Evolutionary conservation across 2,888 invertebrate genomes (phyloP), one percentile per base, ranked within the genome.

Genomic region (Orgyia antiqua): DNA sequence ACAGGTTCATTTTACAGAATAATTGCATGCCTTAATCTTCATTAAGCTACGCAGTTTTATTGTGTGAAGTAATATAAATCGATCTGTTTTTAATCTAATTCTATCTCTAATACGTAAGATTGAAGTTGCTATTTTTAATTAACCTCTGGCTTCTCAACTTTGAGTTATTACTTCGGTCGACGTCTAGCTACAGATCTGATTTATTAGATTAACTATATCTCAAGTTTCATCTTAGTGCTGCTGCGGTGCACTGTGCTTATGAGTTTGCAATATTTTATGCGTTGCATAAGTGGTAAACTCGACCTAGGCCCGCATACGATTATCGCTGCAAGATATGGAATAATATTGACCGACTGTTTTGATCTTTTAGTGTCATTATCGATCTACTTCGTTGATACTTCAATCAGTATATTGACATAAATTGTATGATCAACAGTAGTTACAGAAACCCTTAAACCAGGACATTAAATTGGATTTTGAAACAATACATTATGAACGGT

Each of bases 51-150:
- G 7, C 11, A 10, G 10, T 12, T 50, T 51, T 44, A 49, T 39
- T 39, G 50, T 59, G n/a, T 47, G 45, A 61, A 49, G 62, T 33
- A 49, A 55, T 62, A 69, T 68, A 71, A 72, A 66, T 68, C 58
- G 58, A 66, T 66, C 52, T 64, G 61, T 58, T 65, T 63, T 58
- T 67, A 72, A 79, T 78, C 74, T 68, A 67, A 66, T 65, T 68
- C 59, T 51, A 75, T 77, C 73, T 76, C 69, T 68, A 73, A 74
- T 75, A 72, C 65, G 58, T 66, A 57, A 68, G 68, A 78, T 75
- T 76, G 75, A 74, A 82, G 82, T 78, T 77, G 79, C 80, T 78
- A 79, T 84, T 86, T 86, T 86, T 84, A 86, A 84, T 86, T 86
- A 86, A 86, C 84, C 86, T 79, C 78, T 79, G 76, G 68, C 78